Conservation (phyloP, 2,797 vertebrate species). For the Benthosema pterotum region DNA sequence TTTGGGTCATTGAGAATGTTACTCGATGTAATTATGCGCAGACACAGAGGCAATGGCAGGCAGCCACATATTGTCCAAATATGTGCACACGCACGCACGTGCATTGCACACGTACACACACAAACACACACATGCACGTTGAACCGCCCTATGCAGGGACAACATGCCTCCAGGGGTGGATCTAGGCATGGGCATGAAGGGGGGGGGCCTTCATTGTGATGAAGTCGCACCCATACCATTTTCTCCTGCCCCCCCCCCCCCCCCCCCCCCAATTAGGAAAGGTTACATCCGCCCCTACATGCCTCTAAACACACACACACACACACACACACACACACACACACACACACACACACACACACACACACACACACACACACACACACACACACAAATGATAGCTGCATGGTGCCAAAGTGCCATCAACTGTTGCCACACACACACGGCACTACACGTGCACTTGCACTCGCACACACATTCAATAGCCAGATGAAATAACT, state of each 20-base stretch:
- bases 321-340: constrained; percentile 28
- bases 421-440: neutral
- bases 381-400: constrained; percentile 6
- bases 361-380: constrained; percentile 5
- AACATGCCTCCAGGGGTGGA: no score
- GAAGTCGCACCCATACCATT: no score
- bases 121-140: constrained; percentile 31
- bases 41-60: constrained; percentile 23
- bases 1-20: constrained; percentile 41
- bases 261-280: no score
- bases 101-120: constrained; percentile 16
- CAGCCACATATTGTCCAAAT: constrained; percentile 16
- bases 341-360: constrained; percentile 6
- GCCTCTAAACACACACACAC: constrained; percentile 31
- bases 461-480: constrained; percentile 27
- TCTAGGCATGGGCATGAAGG: no score
- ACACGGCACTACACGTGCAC: neutral
- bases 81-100: neutral
- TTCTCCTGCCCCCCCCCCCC: no score
- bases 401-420: no score
- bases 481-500: constrained; percentile 74
- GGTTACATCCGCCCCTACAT: no score
- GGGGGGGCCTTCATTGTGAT: no score
- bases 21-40: constrained; percentile 46
- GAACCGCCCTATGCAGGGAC: no score